phyloP scores from a whole-genome alignment of 2,888 invertebrate genomes.

The Epistrophe grossulariae region DNA sequence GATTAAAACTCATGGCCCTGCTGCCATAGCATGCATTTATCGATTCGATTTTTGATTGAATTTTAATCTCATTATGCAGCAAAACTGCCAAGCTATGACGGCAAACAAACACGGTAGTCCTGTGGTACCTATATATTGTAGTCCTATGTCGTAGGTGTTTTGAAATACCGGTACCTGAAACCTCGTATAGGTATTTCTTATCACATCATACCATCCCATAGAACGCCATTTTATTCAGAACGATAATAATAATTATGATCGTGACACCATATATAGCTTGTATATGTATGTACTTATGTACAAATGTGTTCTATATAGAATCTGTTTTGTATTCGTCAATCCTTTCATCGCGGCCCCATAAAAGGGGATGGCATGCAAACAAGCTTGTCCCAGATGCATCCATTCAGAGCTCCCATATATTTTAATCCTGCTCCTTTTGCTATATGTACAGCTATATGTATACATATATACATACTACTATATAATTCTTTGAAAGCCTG shows the following conservation, averaged over 20 bases:
- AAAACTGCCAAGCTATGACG: slow-evolving; percentile 34
- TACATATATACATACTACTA: not conserved
- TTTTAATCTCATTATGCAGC: slow-evolving; percentile 68
- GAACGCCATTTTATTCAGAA: slow-evolving; percentile 20
- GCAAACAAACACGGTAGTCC: slow-evolving; percentile 15
- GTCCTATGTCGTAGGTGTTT: slow-evolving; percentile 18
- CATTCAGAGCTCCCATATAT: slow-evolving; percentile 45
- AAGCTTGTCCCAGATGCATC: slow-evolving; percentile 54
- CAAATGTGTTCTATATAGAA: slow-evolving; percentile 53
- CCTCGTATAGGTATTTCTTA: not conserved
- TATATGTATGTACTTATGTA: not conserved
- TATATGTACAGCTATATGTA: not conserved
- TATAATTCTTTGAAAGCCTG: slow-evolving; percentile 3
- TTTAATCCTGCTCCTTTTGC: slow-evolving; percentile 49
- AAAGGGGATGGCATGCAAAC: slow-evolving; percentile 49
- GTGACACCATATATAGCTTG: not conserved
- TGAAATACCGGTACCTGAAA: not conserved
- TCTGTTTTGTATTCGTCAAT: slow-evolving; percentile 59
- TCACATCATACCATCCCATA: not conserved
- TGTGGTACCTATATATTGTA: not conserved
- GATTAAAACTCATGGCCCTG: slow-evolving; percentile 59
- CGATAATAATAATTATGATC: slow-evolving; percentile 46
- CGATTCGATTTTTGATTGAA: slow-evolving; percentile 68
- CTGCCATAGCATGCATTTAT: slow-evolving; percentile 42
- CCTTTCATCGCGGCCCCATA: slow-evolving; percentile 22